Evolutionary conservation across 2,888 invertebrate species (phyloP).

Genomic region (Pheosia tremula): DNA sequence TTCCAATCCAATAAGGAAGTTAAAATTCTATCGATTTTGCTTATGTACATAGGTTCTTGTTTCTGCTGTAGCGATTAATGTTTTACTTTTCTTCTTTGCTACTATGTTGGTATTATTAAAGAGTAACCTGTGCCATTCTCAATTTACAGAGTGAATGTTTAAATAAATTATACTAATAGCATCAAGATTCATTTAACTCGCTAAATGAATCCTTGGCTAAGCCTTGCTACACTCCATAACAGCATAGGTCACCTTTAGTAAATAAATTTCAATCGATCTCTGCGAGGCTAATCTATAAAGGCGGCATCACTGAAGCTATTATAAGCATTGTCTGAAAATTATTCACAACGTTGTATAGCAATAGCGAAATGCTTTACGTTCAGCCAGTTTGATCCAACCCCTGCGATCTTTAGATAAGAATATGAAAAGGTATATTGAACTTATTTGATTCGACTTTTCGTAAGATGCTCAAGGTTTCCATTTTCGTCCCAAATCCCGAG

Average conservation of each 20-base stretch:
- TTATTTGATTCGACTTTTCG: conserved; percentile 53
- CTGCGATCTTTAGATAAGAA: conserved; percentile 41
- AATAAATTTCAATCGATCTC: conserved; percentile 24
- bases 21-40: neutral
- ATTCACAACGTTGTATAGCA: conserved; percentile 25
- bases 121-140: no score
- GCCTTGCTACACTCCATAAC: no score
- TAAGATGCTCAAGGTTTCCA: conserved; percentile 51
- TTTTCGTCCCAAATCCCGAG: conserved; percentile 52
- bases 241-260: neutral
- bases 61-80: no score
- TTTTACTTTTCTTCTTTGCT: no score
- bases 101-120: no score
- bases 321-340: conserved; percentile 33
- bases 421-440: conserved; percentile 49
- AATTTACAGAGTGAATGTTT: no score
- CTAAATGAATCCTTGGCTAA: no score
- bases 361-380: conserved; percentile 24
- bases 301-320: conserved; percentile 27
- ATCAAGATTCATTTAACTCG: no score
- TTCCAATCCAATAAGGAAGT: neutral
- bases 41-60: no score
- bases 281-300: conserved; percentile 26
- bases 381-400: conserved; percentile 34
- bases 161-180: no score